Evolutionary conservation across 2,888 invertebrate species (phyloP).

Genomic region (Platynereis dumerilii): DNA sequence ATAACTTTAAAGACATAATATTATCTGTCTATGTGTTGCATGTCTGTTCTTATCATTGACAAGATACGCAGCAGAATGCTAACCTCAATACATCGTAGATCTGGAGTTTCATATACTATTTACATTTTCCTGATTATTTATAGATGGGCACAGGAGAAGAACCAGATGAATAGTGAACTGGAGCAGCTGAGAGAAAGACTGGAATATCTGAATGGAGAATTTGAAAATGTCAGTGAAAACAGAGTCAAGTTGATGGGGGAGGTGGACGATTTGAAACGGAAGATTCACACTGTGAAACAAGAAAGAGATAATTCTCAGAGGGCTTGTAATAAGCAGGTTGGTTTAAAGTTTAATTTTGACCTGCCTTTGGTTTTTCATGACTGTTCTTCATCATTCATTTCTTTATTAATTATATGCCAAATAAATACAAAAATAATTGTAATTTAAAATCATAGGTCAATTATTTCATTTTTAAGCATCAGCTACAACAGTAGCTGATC

Average conservation of each 20-base stretch:
- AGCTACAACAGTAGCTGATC: background rate
- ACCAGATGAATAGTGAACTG: constrained; percentile 45
- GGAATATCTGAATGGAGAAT: constrained; percentile 47
- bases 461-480: too few relatives aligned
- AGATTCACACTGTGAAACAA: constrained; percentile 44
- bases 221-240: constrained; percentile 52
- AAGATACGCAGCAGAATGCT: too few relatives aligned
- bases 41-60: too few relatives aligned
- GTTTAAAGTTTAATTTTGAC: background rate
- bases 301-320: constrained; percentile 55
- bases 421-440: too few relatives aligned
- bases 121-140: constrained; percentile 8
- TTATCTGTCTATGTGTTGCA: too few relatives aligned
- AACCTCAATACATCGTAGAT: too few relatives aligned
- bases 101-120: too few relatives aligned
- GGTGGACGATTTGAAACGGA: constrained; percentile 52
- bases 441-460: too few relatives aligned
- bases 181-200: constrained; percentile 49
- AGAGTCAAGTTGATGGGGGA: constrained; percentile 47
- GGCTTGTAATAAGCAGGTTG: constrained; percentile 56
- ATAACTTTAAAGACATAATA: too few relatives aligned
- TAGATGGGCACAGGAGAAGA: constrained; percentile 48
- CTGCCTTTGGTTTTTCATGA: background rate
- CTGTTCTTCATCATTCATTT: background rate
- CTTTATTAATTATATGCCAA: too few relatives aligned